Evolutionary conservation across 2,888 invertebrate genomes (phyloP).

Genomic region (Tineola bisselliella): DNA sequence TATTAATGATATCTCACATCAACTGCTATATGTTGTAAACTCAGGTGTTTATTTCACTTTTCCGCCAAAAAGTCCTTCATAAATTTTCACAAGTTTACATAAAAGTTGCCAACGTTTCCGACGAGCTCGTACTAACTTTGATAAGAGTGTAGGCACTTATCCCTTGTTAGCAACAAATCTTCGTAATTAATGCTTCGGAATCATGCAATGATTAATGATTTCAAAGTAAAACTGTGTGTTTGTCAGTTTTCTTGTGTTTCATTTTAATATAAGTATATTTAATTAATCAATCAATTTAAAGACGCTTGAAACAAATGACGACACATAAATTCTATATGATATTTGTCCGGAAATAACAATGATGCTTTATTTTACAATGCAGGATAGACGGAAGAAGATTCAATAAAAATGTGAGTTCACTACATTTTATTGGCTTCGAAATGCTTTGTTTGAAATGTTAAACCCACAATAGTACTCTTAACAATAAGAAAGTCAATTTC

Average conservation of each 20-base stretch:
- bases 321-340: not conserved
- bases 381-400: not conserved
- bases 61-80: not conserved
- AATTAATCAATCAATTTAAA: not conserved
- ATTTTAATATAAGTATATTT: not conserved
- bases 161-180: constrained; percentile 11
- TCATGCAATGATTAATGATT: constrained; percentile 5
- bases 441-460: not conserved
- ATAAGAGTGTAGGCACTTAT: constrained; percentile 10
- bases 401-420: not conserved
- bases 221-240: constrained; percentile 4
- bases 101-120: constrained; percentile 8
- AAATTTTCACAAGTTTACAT: constrained; percentile 10
- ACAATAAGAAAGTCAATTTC: not conserved
- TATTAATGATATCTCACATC: no score
- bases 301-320: no score
- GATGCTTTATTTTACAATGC: not conserved
- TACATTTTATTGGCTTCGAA: not conserved
- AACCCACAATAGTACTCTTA: not conserved
- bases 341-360: not conserved
- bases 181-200: constrained; percentile 5
- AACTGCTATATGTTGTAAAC: not conserved
- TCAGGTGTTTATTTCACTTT: constrained; percentile 7
- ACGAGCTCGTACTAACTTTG: not conserved
- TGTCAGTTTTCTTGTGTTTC: not conserved